phyloP scores from a whole-genome alignment of 2,888 invertebrate species.

The Microplitis manilae region DNA sequence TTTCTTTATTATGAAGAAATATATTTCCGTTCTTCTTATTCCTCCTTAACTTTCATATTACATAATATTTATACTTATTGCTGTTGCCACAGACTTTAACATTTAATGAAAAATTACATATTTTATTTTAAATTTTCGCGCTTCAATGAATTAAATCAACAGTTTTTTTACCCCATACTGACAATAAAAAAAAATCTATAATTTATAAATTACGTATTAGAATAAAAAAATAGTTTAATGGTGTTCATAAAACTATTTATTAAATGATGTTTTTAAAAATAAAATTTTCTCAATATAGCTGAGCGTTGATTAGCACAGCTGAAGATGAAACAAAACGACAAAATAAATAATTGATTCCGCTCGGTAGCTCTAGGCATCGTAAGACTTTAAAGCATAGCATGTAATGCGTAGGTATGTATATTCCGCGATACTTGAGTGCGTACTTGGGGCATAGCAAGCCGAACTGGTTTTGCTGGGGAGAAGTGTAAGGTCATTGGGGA shows the following conservation, averaged over 20 bases:
- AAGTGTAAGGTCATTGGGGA: constrained; percentile 66
- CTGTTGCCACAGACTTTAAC: constrained; percentile 12
- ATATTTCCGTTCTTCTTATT: constrained; percentile 49
- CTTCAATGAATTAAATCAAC: no score
- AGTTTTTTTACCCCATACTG: no score
- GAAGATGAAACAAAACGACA: constrained; percentile 66
- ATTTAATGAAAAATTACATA: neutral
- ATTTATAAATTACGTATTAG: no score
- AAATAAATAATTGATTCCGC: constrained; percentile 71
- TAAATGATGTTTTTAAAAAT: neutral
- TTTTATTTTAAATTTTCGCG: no score
- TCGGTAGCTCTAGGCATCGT: constrained; percentile 63
- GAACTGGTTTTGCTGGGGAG: constrained; percentile 66
- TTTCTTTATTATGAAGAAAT: constrained; percentile 52
- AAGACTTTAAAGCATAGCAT: constrained; percentile 21
- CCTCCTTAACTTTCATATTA: constrained; percentile 52
- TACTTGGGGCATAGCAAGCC: constrained; percentile 61
- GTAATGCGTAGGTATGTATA: constrained; percentile 25
- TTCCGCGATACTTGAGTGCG: constrained; percentile 8
- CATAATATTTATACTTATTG: constrained; percentile 41
- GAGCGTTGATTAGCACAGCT: constrained; percentile 38
- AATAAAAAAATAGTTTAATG: no score
- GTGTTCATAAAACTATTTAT: neutral
- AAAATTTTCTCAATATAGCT: constrained; percentile 20
- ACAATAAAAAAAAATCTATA: neutral